Evolutionary conservation across 2,797 vertebrate genomes (phyloP).

Genomic region (Streptopelia turtur): DNA sequence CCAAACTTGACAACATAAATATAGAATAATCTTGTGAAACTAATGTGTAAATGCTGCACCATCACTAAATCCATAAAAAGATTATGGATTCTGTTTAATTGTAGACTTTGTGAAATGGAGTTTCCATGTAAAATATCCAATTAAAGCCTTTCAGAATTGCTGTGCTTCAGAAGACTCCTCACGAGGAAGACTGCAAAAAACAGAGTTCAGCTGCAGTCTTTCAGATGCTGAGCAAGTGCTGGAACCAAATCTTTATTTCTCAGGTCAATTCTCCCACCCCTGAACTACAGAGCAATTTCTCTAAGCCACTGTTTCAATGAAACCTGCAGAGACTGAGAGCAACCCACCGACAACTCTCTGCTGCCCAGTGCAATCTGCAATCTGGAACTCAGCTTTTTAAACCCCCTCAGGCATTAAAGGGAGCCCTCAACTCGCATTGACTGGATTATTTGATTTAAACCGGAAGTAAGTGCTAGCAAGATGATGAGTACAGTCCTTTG

Average conservation of each 20-base stretch:
- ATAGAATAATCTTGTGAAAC: not conserved
- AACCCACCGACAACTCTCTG: not conserved
- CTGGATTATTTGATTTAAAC: not conserved
- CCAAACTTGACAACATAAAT: not conserved
- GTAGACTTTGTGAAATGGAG: not conserved
- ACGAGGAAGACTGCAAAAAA: not conserved
- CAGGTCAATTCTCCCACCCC: not conserved
- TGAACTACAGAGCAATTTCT: not conserved
- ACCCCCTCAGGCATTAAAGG: not conserved
- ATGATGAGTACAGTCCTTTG: not conserved
- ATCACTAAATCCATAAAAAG: not conserved
- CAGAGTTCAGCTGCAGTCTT: not conserved
- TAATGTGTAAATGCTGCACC: not conserved
- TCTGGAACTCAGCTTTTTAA: not conserved
- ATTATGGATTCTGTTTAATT: not conserved
- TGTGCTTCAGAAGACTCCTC: not conserved
- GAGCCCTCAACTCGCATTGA: accelerated
- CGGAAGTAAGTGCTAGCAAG: not conserved
- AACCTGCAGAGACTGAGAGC: not conserved
- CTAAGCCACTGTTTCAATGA: not conserved
- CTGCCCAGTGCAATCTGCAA: not conserved
- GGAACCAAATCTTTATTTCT: not conserved
- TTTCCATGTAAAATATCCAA: not conserved
- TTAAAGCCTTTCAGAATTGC: not conserved
- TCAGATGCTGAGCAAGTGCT: not conserved